Evolutionary conservation across 2,113 vertebrate genomes (phyloP).

Genomic region (Uropsilus gracilis): DNA sequence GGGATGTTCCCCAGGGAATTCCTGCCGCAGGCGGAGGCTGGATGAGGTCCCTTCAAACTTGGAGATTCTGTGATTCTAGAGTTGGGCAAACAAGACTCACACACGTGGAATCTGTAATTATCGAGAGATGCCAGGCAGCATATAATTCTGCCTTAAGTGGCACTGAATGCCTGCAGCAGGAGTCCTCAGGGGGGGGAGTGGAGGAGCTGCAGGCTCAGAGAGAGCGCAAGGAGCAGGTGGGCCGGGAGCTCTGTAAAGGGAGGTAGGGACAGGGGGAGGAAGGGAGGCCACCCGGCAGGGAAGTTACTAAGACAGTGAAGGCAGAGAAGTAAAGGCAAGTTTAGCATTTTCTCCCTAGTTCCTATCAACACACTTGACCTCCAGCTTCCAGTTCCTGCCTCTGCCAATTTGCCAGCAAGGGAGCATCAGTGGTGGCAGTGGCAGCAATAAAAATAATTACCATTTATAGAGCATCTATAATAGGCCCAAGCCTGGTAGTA

Average conservation of each 20-base stretch:
- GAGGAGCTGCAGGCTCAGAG: constrained; percentile 4
- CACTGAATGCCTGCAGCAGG: constrained; percentile 41
- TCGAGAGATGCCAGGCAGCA: constrained; percentile 80
- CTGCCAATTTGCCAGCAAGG: neutral
- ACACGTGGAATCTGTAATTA: constrained; percentile 83
- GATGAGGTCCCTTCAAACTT: constrained; percentile 79
- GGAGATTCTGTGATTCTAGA: constrained; percentile 80
- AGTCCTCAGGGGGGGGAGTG: neutral
- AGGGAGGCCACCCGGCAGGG: neutral
- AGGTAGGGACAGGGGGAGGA: neutral
- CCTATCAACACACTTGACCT: neutral
- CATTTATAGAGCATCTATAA: neutral
- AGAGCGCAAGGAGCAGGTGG: constrained; percentile 42
- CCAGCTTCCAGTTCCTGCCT: constrained; percentile 6
- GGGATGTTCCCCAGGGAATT: constrained; percentile 73
- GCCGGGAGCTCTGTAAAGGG: neutral
- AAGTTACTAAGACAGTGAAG: neutral
- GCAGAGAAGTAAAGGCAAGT: constrained; percentile 10
- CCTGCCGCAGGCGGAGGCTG: constrained; percentile 75
- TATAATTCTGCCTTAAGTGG: constrained; percentile 79
- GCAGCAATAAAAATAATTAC: neutral
- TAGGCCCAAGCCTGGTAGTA: neutral
- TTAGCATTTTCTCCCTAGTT: constrained; percentile 30
- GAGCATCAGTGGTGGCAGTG: neutral
- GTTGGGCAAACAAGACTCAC: constrained; percentile 82